Evolutionary conservation across 2,113 vertebrate species (phyloP), one percentile per base, ranked within the genome.

Genomic region (Beaufortia kweichowensis): DNA sequence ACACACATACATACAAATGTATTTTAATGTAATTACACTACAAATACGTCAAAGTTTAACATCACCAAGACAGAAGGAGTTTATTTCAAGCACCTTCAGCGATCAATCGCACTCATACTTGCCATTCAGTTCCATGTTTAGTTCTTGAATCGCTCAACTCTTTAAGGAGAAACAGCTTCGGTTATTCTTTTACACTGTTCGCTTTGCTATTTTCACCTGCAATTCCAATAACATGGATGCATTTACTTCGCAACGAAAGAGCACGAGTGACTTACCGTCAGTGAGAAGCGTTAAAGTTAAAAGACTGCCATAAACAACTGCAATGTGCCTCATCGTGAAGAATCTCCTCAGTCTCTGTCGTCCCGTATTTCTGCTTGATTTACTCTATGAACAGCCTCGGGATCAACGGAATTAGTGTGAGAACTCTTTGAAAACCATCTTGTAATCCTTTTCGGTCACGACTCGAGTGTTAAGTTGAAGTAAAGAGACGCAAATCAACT

Each of bases 201-300:
- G 0, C 6, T 3, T 5, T 6, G 17, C 6, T 3, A 10, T 14
- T 14, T 3, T 10, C 14, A 28, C 64, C 6, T 46, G 39, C 23
- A 59, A 6, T 59, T 17, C 3, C 9, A 3, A 26, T n/a, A 59
- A 9, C 1, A 26, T 6, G 7, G 6, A 19, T 35, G 15, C 6
- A 31, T 21, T 46, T 26, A 24, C 3, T 46, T 29, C 57, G 15
- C 24, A 48, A 48, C 17, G 26, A 11, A 26, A 19, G 12, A 26
- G 4, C 23, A 2, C 12, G 11, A 2, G 15, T 26, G 4, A 62
- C 71, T 61, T 23, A 74, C 71, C 71, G 17, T 61, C 19, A 33
- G 23, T 23, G 17, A 74, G 57, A 8, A 74, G 71, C 71, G 6
- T 31, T 10, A 74, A 74, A 74, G 71, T 74, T 74, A 74, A 61